Evolutionary conservation across 2,797 vertebrate species (phyloP).

Genomic region (Dicrostonyx torquatus): DNA sequence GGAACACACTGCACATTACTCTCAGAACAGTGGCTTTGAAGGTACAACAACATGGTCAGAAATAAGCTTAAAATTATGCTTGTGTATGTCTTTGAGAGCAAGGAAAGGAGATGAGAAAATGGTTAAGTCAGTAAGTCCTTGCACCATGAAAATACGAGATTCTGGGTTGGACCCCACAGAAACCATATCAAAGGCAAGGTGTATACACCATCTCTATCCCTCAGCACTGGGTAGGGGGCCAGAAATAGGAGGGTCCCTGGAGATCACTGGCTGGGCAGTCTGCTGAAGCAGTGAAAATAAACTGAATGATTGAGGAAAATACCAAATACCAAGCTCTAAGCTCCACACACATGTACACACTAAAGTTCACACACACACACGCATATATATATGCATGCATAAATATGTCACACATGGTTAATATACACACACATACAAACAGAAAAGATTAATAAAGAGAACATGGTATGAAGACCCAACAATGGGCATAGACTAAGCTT

Average conservation of each 20-base stretch:
- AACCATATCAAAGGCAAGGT: background rate
- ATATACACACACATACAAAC: background rate
- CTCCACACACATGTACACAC: background rate
- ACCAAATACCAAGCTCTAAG: background rate
- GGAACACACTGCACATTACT: background rate
- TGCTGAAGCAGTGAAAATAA: background rate
- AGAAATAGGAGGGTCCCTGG: background rate
- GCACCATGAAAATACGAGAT: background rate
- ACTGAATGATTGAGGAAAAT: background rate
- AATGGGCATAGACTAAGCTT: background rate
- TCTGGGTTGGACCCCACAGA: background rate
- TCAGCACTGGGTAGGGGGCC: no score
- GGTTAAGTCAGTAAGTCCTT: background rate
- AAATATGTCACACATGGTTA: background rate
- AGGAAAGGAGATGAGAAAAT: background rate
- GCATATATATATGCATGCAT: rapidly evolving
- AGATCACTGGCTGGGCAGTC: background rate
- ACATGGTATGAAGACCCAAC: background rate
- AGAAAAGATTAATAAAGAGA: background rate
- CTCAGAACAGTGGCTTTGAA: background rate
- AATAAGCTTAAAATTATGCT: background rate
- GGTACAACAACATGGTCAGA: background rate
- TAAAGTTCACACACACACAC: background rate
- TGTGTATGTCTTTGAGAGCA: background rate
- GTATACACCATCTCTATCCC: background rate